These are phyloP conservation scores for Peromyscus eremicus DNA, from an alignment of 2,797 vertebrate genomes.

Conservation along the genomic window DNA sequence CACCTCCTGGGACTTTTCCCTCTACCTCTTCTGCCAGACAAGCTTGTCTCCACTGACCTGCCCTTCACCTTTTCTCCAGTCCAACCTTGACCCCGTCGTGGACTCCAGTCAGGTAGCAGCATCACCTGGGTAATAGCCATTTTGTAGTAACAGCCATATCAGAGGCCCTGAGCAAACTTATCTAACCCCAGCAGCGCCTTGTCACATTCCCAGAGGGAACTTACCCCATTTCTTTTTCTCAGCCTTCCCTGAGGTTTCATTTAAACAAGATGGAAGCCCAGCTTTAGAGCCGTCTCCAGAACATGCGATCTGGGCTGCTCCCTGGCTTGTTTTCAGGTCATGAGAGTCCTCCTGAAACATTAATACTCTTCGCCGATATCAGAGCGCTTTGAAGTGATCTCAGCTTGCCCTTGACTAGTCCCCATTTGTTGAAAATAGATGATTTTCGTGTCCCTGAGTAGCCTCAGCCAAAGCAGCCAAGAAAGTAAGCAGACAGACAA, in stretches of 20 bases:
- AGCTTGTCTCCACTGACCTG: background rate
- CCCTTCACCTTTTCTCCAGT: background rate
- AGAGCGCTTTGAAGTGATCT: constrained; percentile 39
- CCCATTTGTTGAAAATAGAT: constrained; percentile 42
- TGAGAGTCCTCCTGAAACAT: constrained; percentile 37
- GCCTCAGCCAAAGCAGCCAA: background rate
- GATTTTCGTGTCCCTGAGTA: background rate
- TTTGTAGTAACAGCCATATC: background rate
- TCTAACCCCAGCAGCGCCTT: constrained; percentile 9
- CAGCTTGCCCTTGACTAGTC: background rate
- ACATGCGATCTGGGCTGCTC: constrained; percentile 15
- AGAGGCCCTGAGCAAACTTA: background rate
- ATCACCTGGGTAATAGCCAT: background rate
- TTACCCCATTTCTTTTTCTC: constrained; percentile 22
- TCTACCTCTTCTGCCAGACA: background rate
- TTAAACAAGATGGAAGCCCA: background rate
- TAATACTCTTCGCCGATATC: constrained; percentile 5
- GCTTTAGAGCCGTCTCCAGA: background rate
- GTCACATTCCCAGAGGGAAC: constrained; percentile 11
- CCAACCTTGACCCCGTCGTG: background rate
- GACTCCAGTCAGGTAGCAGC: background rate
- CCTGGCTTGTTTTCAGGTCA: constrained; percentile 32
- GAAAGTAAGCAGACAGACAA: background rate
- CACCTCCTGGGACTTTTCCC: background rate
- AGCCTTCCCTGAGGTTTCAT: constrained; percentile 52